Evolutionary conservation across 2,797 vertebrate genomes (phyloP).

Genomic region (Sparidentex hasta): DNA sequence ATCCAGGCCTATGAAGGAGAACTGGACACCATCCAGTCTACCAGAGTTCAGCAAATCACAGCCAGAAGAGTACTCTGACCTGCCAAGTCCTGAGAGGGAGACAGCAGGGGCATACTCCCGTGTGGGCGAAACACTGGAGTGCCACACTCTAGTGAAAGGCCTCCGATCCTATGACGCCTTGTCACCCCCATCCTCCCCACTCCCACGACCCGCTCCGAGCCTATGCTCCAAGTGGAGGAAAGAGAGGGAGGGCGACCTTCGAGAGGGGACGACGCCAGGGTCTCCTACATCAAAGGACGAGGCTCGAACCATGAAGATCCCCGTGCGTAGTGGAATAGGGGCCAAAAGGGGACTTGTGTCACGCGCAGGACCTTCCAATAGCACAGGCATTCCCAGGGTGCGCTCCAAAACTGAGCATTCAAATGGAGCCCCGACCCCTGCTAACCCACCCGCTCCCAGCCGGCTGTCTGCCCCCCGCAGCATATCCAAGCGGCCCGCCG

Average conservation of each 20-base stretch:
- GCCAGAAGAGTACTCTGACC: conserved; percentile 65
- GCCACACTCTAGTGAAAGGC: conserved; percentile 87
- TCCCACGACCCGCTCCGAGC: conserved; percentile 78
- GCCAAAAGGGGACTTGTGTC: conserved; percentile 79
- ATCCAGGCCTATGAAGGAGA: conserved; percentile 52
- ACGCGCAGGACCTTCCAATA: conserved; percentile 64
- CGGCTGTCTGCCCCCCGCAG: conserved; percentile 67
- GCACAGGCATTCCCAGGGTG: conserved; percentile 72
- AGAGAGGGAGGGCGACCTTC: conserved; percentile 79
- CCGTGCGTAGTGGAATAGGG: conserved; percentile 73
- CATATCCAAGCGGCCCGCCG: conserved; percentile 62
- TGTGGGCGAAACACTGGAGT: conserved; percentile 86
- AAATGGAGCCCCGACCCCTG: conserved; percentile 25
- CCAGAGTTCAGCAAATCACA: conserved; percentile 70
- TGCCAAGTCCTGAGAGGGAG: conserved; percentile 68
- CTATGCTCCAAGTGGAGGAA: conserved; percentile 91
- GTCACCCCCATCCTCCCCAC: conserved; percentile 74
- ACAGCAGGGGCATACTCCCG: conserved; percentile 65
- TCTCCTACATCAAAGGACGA: conserved; percentile 76
- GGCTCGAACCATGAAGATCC: conserved; percentile 65
- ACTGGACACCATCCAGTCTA: conserved; percentile 70
- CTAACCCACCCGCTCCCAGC: conserved; percentile 54
- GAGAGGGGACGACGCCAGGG: conserved; percentile 53
- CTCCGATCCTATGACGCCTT: conserved; percentile 84
- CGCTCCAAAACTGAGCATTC: conserved; percentile 76